Evolutionary conservation across 2,797 vertebrate genomes (phyloP).

Genomic region (Hydrophis major): DNA sequence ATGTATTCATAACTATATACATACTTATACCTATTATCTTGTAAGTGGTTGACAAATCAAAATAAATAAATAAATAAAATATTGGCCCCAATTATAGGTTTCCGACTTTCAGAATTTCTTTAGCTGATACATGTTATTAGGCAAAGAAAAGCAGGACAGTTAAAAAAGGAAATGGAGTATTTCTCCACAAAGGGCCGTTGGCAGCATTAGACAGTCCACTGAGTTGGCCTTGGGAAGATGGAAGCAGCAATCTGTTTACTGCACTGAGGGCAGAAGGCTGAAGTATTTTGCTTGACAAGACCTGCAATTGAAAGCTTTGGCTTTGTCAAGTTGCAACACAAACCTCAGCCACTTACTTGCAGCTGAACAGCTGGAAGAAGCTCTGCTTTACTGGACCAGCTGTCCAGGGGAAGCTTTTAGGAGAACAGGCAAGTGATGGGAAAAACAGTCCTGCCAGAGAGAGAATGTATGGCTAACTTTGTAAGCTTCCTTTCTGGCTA

Average conservation of each 20-base stretch:
- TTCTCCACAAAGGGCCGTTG: not conserved
- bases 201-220: slow-evolving; percentile 37
- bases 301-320: slow-evolving; percentile 33
- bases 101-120: not conserved
- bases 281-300: slow-evolving; percentile 41
- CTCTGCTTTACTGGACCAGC: not conserved
- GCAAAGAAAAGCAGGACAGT: not conserved
- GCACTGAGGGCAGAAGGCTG: slow-evolving; percentile 34
- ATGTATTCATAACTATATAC: too few species aligned
- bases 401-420: not conserved
- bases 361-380: not conserved
- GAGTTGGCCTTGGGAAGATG: slow-evolving; percentile 4
- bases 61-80: too few species aligned
- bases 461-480: not conserved
- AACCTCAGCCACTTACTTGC: not conserved
- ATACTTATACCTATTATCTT: too few species aligned
- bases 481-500: not conserved
- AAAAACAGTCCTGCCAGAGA: not conserved
- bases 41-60: too few species aligned
- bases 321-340: slow-evolving; percentile 39
- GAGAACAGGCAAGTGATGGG: not conserved
- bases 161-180: not conserved
- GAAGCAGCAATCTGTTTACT: not conserved
- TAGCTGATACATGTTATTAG: not conserved
- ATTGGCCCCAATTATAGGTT: not conserved